Conservation (phyloP, 1,140 invertebrate species). For the Trypoxylus dichotomus region DNA sequence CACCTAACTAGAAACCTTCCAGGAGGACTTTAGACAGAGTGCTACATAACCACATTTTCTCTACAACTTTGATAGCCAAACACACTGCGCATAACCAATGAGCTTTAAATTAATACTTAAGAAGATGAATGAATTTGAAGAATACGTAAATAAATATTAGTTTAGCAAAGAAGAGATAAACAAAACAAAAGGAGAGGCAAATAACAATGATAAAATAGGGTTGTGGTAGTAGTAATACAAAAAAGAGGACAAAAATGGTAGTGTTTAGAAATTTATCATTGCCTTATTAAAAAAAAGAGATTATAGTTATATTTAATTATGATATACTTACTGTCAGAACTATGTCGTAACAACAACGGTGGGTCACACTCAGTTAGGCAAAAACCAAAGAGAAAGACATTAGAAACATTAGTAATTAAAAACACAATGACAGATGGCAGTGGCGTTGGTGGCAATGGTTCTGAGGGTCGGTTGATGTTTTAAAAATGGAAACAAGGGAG, state of each 20-base stretch:
- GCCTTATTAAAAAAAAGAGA: neutral
- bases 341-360: slow-evolving; percentile 41
- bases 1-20: too few relatives aligned
- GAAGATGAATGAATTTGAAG: too few relatives aligned
- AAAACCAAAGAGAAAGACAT: slow-evolving; percentile 56
- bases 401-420: slow-evolving; percentile 40
- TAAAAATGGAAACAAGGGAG: too few relatives aligned
- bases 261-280: neutral
- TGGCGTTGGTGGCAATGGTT: too few relatives aligned
- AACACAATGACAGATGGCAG: neutral
- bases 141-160: too few relatives aligned
- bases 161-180: neutral
- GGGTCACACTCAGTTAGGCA: slow-evolving; percentile 53
- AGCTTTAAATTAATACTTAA: too few relatives aligned
- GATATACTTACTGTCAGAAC: slow-evolving; percentile 52
- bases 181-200: slow-evolving; percentile 12
- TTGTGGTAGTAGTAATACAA: neutral
- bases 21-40: too few relatives aligned
- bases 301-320: slow-evolving; percentile 36
- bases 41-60: too few relatives aligned
- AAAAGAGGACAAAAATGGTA: too few relatives aligned
- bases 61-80: too few relatives aligned
- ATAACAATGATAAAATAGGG: neutral
- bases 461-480: too few relatives aligned
- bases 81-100: too few relatives aligned